Base-by-base conservation (phyloP, 2,797 vertebrate genomes). In the Parauchenoglanis ngamensis region DNA sequence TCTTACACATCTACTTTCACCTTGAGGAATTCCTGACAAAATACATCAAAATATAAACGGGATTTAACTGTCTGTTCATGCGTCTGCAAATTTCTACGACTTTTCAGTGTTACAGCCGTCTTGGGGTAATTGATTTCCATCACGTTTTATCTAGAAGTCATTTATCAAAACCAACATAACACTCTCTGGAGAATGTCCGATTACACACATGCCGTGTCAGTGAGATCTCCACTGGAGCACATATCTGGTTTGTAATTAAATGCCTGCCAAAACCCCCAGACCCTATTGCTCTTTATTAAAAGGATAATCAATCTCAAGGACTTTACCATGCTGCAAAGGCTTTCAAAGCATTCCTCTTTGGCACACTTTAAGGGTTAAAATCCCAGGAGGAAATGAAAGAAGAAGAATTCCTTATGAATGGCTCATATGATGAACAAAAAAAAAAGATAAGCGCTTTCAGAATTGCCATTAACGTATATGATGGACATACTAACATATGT, bases 401-500 rank as follows among this genome's bases (percentile, higher is more conserved):
- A 83, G 77, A 85, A 68, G 59, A 59, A 54, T 31, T 72, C 91
- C 89, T 90, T 67, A 89, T 84, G 85, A 90, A 91, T 91, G 86
- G 90, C 88, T 89, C 65, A 92, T 87, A 83, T 84, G 81, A 84
- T 85, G 44, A 35, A 92, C 40, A 5, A 92, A 90, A 88, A 89
- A 35, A 86, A 35, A 90, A 83, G 12, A 11, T 4, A 28, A 75
- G 80, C 61, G 86, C 85, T 7, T 85, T 90, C 91, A 61, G 31
- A 87, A 89, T 90, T 86, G 85, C 86, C 89, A 85, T 57, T 1
- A 87, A 89, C 88, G 85, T 87, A 76, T 83, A 78, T 87, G 86
- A 70, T 63, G 21, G 72, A 86, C 81, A 88, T 83, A 90, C 92
- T 91, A 91, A 92, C 4, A 12, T 77, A 56, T 92, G 82, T 79